phyloP scores from a whole-genome alignment of 2,797 vertebrate genomes.

The Amblyopsis hoosieri region DNA sequence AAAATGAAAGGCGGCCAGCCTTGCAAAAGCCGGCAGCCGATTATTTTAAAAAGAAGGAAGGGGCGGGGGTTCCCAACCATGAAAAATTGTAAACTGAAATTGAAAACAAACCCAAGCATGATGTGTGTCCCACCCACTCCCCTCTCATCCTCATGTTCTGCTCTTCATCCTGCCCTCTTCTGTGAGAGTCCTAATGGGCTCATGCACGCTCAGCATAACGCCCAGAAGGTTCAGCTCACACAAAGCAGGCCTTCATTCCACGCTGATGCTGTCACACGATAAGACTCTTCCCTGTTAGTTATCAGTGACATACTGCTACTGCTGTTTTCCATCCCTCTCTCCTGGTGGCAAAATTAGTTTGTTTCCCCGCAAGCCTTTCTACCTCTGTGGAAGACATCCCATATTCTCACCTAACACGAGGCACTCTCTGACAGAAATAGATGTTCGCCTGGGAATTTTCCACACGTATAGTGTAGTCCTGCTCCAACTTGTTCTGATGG shows the following conservation, averaged over 20 bases:
- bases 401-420: conserved; percentile 40
- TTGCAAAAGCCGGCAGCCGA: conserved; percentile 67
- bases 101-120: conserved; percentile 69
- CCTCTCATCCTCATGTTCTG: conserved; percentile 28
- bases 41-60: conserved; percentile 67
- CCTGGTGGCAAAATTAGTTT: conserved; percentile 52
- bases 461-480: conserved; percentile 33
- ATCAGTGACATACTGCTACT: conserved; percentile 76
- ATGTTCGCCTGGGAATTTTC: conserved; percentile 52
- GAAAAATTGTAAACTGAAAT: conserved; percentile 76
- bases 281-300: conserved; percentile 72
- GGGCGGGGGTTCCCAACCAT: conserved; percentile 67
- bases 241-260: conserved; percentile 78
- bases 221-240: conserved; percentile 76
- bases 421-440: conserved; percentile 58
- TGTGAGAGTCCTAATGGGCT: conserved; percentile 21
- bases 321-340: conserved; percentile 48
- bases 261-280: conserved; percentile 78
- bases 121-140: conserved; percentile 42
- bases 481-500: conserved; percentile 55
- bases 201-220: conserved; percentile 56
- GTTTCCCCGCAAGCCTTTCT: conserved; percentile 63
- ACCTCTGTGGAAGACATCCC: conserved; percentile 50
- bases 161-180: conserved; percentile 8
- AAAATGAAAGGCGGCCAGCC: conserved; percentile 74